These are phyloP conservation scores for Sinocyclocheilus rhinocerous DNA, from an alignment of 2,113 vertebrate species.

Conservation along the genomic window DNA sequence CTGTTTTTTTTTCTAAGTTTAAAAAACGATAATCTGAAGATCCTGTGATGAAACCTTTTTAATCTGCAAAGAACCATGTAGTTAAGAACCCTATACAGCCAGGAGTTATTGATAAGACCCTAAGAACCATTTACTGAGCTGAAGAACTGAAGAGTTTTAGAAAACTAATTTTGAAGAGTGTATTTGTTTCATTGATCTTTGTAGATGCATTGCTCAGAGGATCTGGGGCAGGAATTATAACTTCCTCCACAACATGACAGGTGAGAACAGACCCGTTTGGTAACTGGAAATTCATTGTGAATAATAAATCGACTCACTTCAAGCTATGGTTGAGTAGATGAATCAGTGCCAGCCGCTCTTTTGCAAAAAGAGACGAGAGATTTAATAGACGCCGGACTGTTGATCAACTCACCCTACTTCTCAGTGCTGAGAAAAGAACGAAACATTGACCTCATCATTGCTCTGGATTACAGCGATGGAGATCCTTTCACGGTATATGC, in stretches of 20 bases:
- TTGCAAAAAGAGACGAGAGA: not conserved
- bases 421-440: conserved; percentile 56
- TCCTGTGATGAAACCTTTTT: not conserved
- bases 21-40: too few species aligned
- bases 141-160: not conserved
- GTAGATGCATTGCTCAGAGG: not conserved
- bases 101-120: not conserved
- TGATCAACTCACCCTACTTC: conserved; percentile 68
- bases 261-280: not conserved
- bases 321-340: not conserved
- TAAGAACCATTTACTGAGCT: not conserved
- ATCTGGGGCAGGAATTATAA: conserved; percentile 19
- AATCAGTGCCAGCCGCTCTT: not conserved
- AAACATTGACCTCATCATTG: conserved; percentile 7
- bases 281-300: not conserved
- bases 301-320: not conserved
- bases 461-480: conserved; percentile 10
- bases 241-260: conserved; percentile 18
- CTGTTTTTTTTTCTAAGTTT: too few species aligned
- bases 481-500: conserved; percentile 73
- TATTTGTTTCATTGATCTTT: not conserved
- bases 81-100: not conserved
- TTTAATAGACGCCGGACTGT: conserved; percentile 67
- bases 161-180: not conserved
- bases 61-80: not conserved